Conservation (phyloP, 2,888 invertebrate species). For the Drosophila mayaguana region DNA sequence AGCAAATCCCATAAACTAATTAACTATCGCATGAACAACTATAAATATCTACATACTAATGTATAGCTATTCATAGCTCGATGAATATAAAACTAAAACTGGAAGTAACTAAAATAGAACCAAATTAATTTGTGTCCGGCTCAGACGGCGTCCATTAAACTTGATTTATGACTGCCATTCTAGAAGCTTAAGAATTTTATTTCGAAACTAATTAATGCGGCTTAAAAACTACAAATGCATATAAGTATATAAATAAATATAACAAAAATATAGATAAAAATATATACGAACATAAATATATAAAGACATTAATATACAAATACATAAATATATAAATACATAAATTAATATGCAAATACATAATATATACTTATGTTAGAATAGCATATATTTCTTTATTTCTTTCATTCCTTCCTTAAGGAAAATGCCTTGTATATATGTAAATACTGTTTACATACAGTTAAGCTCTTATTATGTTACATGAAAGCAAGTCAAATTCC, state of each 20-base stretch:
- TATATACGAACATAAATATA: too few species aligned
- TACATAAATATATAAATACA: too few species aligned
- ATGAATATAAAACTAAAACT: neutral
- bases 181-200: neutral
- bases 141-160: neutral
- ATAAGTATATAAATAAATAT: too few species aligned
- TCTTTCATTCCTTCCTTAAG: too few species aligned
- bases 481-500: slow-evolving; percentile 22
- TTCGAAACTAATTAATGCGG: neutral
- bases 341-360: too few species aligned
- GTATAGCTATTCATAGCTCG: neutral
- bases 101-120: neutral
- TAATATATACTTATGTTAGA: too few species aligned
- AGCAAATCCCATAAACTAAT: slow-evolving; percentile 1
- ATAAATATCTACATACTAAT: neutral
- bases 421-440: too few species aligned
- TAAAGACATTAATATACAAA: too few species aligned
- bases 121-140: neutral
- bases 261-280: too few species aligned
- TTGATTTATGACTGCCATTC: slow-evolving; percentile 1
- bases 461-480: neutral
- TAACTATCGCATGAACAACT: neutral
- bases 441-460: neutral
- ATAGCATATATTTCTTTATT: too few species aligned
- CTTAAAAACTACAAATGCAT: too few species aligned